Conservation (phyloP, 2,888 invertebrate species). For the Cremastinae sp. region DNA sequence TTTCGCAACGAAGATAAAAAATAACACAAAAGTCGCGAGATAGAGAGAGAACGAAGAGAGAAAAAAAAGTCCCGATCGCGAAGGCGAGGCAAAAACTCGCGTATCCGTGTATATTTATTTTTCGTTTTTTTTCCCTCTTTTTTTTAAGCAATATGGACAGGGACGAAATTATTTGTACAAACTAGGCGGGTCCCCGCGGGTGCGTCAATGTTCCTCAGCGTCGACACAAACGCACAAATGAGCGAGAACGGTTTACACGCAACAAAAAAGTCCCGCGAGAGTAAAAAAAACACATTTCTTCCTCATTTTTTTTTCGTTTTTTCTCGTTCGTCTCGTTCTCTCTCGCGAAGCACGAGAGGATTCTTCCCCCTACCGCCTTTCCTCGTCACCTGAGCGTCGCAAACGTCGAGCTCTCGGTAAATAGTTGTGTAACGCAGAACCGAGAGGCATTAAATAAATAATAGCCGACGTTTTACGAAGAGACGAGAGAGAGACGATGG, state of each 20-base stretch:
- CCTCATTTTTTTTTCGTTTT: constrained; percentile 28
- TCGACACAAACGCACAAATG: constrained; percentile 45
- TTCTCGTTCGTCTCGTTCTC: background rate
- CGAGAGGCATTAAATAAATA: constrained; percentile 76
- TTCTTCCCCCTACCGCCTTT: constrained; percentile 29
- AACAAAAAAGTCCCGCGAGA: constrained; percentile 59
- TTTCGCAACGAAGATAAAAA: constrained; percentile 23
- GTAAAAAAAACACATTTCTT: constrained; percentile 36
- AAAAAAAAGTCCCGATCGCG: constrained; percentile 40
- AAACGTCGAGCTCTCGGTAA: constrained; percentile 68
- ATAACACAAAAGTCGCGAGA: constrained; percentile 23
- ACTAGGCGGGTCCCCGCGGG: constrained; percentile 69
- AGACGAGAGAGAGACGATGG: constrained; percentile 63
- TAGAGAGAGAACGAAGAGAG: background rate
- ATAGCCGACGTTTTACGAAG: constrained; percentile 70
- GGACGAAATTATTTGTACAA: constrained; percentile 75
- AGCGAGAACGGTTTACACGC: constrained; percentile 52
- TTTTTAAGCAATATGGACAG: constrained; percentile 39
- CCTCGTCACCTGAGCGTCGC: constrained; percentile 56
- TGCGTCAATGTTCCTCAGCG: constrained; percentile 69
- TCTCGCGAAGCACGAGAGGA: constrained; percentile 20
- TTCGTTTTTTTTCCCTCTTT: constrained; percentile 3
- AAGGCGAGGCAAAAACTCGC: constrained; percentile 44
- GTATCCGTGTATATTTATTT: constrained; percentile 3
- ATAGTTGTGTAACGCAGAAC: constrained; percentile 75